These are phyloP conservation scores for Atractosteus spatula DNA, from an alignment of 2,113 vertebrate genomes.

Conservation along the genomic window DNA sequence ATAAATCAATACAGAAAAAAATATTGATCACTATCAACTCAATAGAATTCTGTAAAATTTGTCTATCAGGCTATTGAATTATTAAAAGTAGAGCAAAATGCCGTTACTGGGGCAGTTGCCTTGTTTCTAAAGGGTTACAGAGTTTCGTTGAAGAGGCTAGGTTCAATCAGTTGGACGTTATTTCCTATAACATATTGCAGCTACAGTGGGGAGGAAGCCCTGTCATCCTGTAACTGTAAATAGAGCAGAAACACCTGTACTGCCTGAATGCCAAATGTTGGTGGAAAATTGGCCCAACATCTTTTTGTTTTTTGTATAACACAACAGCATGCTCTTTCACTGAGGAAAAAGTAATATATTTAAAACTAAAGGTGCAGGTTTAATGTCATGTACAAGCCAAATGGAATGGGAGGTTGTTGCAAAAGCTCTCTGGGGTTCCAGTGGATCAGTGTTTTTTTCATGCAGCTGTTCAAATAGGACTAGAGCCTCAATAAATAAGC, in stretches of 20 bases:
- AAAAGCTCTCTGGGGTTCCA: not conserved
- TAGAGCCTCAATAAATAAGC: constrained; percentile 45
- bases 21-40: too few species aligned
- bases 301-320: not conserved
- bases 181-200: not conserved
- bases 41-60: too few species aligned
- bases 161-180: too few species aligned
- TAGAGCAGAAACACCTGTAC: constrained; percentile 31
- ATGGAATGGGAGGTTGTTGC: not conserved
- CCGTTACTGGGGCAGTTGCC: too few species aligned
- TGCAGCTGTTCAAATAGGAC: constrained; percentile 66
- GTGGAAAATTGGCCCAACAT: not conserved
- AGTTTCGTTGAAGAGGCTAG: too few species aligned
- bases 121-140: too few species aligned
- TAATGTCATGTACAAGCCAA: not conserved
- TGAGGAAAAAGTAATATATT: not conserved
- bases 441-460: constrained; percentile 32
- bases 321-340: too few species aligned
- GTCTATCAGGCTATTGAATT: too few species aligned
- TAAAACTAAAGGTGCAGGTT: not conserved
- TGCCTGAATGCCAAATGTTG: constrained; percentile 14
- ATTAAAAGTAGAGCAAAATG: too few species aligned
- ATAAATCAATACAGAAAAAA: too few species aligned
- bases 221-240: constrained; percentile 19
- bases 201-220: constrained; percentile 11